These are phyloP conservation scores for Zaprionus davidi DNA, from an alignment of 1,140 invertebrate genomes.

Conservation along the genomic window DNA sequence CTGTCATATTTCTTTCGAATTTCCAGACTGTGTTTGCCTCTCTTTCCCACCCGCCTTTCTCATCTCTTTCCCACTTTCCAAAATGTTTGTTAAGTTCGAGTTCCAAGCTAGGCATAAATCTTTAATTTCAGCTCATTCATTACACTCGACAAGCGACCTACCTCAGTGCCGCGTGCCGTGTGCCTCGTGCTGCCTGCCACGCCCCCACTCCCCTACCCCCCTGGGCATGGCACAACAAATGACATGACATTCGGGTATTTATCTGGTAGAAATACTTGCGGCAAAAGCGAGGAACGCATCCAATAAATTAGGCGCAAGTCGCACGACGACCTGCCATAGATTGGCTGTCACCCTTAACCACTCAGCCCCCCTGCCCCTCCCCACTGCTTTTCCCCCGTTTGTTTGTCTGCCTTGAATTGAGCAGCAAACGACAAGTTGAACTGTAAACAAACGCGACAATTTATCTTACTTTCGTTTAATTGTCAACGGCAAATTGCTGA, in stretches of 20 bases:
- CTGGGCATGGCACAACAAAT: slow-evolving; percentile 48
- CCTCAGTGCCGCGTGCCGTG: neutral
- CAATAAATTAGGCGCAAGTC: slow-evolving; percentile 70
- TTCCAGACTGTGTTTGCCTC: neutral
- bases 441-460: slow-evolving; percentile 82
- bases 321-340: slow-evolving; percentile 26
- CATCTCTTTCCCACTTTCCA: neutral
- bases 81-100: neutral
- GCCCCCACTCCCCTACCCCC: slow-evolving; percentile 5
- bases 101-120: neutral
- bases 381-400: slow-evolving; percentile 15
- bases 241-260: slow-evolving; percentile 65
- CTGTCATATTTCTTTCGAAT: neutral
- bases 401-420: slow-evolving; percentile 64
- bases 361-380: neutral
- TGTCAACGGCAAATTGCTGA: slow-evolving; percentile 75
- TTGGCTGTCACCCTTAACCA: slow-evolving; percentile 42
- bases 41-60: neutral
- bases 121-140: slow-evolving; percentile 23
- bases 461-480: slow-evolving; percentile 83
- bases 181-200: slow-evolving; percentile 17
- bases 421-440: slow-evolving; percentile 69
- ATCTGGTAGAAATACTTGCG: slow-evolving; percentile 73
- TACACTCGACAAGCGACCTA: slow-evolving; percentile 5
- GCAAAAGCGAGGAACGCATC: slow-evolving; percentile 45